Evolutionary conservation across 2,888 invertebrate species (phyloP), one percentile per base, ranked within the genome.

Genomic region (Fragum fragum): DNA sequence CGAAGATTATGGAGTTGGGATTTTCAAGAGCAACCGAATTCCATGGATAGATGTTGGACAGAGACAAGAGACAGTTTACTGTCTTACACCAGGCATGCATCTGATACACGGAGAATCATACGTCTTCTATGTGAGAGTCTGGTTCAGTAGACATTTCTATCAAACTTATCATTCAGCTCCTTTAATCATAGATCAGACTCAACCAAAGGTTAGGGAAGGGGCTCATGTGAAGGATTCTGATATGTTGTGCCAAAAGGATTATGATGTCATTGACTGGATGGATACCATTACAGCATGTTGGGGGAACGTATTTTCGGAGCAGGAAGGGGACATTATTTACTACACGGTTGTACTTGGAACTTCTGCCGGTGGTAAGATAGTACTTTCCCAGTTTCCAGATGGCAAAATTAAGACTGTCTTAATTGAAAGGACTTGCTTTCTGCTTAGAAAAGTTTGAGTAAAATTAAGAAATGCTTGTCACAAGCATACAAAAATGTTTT

Each of bases 251-350:
- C 28, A 23, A 9, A 9, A n/a, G 1, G 90, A 90, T 68, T 29
- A 78, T n/a, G 90, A 90, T 39, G 76, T 80, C 61, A 73, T 87
- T 21, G 88, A 78, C n/a, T 76, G 76, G 69, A 76, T 70, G 21
- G 76, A 83, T 28, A 76, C 69, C 7, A 81, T 89, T 1, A 79
- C 79, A 11, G 85, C 80, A n/a, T 88, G 88, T 47, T 90, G 90
- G 90, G 18, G 36, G 1, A 76, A 76, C 7, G 88, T 90, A 9
- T 83, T 83, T 53, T n/a, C 1, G 23, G 80, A 83, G 39, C 39
- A 42, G 18, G 80, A 83, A 59, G 53, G 79, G 1, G 32, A 1
- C 9, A 74, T 83, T 9, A 36, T 47, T 16, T 32, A 83, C 59
- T 83, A 59, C 61, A 69, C 36, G 5, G 68, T 83, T 36, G 42